Evolutionary conservation across 2,113 vertebrate genomes (phyloP).

Genomic region (Charadrius vociferus): DNA sequence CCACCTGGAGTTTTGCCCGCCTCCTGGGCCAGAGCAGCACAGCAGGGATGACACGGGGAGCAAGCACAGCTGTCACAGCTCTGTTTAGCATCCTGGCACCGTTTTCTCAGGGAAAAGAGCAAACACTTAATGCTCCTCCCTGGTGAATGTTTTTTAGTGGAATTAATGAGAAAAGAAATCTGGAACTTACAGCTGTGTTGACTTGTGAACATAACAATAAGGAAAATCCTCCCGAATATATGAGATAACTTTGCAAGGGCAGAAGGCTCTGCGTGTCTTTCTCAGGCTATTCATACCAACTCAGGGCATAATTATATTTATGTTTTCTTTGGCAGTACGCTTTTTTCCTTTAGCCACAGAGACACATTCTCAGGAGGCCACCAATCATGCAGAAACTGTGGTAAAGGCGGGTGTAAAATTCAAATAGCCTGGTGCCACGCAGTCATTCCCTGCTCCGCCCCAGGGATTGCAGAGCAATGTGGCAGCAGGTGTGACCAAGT

Average conservation of each 20-base stretch:
- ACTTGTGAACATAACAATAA: constrained; percentile 9
- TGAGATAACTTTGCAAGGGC: not conserved
- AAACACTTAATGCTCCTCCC: not conserved
- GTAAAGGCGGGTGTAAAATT: not conserved
- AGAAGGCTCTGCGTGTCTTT: not conserved
- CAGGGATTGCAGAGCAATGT: not conserved
- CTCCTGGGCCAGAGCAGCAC: not conserved
- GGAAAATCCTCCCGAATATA: not conserved
- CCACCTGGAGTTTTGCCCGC: not conserved
- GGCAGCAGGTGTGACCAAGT: not conserved
- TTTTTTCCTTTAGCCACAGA: constrained; percentile 30
- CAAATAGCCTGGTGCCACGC: not conserved
- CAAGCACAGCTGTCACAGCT: not conserved
- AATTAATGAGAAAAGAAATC: constrained; percentile 20
- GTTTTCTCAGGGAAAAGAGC: not conserved
- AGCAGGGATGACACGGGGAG: not conserved
- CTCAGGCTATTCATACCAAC: constrained; percentile 1
- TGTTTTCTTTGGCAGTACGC: constrained; percentile 5
- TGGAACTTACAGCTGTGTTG: not conserved
- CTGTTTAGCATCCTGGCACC: not conserved
- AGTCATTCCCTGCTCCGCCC: not conserved
- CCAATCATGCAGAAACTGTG: not conserved
- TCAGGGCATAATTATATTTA: not conserved
- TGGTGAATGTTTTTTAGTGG: not conserved
- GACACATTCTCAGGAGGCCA: constrained; percentile 13